Evolutionary conservation across 2,113 vertebrate genomes (phyloP).

Genomic region (Thunnus maccoyii): DNA sequence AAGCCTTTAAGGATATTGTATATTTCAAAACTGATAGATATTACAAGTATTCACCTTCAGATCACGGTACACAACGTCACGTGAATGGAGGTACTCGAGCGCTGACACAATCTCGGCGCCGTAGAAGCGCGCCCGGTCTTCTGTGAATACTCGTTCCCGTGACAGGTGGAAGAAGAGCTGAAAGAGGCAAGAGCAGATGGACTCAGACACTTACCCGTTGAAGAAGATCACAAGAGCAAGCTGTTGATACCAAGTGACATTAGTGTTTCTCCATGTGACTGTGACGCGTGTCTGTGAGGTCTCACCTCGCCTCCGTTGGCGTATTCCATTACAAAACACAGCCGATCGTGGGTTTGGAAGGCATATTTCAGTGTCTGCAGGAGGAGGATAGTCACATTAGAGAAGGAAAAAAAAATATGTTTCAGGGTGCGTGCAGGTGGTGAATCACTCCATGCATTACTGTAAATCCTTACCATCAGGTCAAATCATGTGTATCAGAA

Average conservation of each 20-base stretch:
- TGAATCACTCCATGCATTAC: neutral
- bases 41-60: slow-evolving; percentile 86
- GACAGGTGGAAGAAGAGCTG: slow-evolving; percentile 94
- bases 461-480: no score
- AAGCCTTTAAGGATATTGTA: neutral
- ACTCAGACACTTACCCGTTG: neutral
- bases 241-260: neutral
- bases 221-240: neutral
- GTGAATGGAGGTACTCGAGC: slow-evolving; percentile 91
- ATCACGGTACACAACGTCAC: slow-evolving; percentile 92
- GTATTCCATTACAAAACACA: slow-evolving; percentile 96
- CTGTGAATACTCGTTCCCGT: slow-evolving; percentile 90
- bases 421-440: neutral
- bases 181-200: neutral
- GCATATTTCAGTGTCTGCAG: slow-evolving; percentile 90
- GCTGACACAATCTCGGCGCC: slow-evolving; percentile 93
- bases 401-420: neutral
- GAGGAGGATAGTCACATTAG: neutral
- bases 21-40: neutral
- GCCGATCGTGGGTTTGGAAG: slow-evolving; percentile 91
- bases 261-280: slow-evolving; percentile 4
- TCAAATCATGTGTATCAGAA: no score
- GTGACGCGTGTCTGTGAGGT: neutral
- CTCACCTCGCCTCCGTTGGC: slow-evolving; percentile 93
- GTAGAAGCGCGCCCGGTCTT: slow-evolving; percentile 92